Evolutionary conservation across 2,888 invertebrate genomes (phyloP), one percentile per base, ranked within the genome.

Genomic region (Imbricaverruca yamaguchii): DNA sequence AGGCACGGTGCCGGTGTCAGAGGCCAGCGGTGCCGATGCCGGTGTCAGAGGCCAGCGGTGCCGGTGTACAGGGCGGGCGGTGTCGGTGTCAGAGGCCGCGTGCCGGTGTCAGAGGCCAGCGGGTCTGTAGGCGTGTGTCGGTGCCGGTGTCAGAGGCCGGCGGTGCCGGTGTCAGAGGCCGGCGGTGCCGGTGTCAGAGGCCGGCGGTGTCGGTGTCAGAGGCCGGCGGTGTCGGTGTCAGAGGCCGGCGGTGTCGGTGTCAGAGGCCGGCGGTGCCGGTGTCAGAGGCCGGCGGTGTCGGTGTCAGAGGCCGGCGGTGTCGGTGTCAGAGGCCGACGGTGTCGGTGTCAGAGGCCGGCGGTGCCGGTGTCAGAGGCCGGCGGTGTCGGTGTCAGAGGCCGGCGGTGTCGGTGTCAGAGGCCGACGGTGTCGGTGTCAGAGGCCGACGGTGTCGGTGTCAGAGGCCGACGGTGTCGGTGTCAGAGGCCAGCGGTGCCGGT

Each of bases 371-470:
- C 23, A 65, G 39, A 56, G 23, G 67, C 65, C 67, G 21, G 80
- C 56, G 80, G 56, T 18, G 59, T 7, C 1, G 18, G 63, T 69
- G 65, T 25, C 56, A 69, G 82, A 82, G 59, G 82, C 61, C 74
- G 81, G 81, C 15, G 81, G 81, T 69, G 81, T 80, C 57, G 81
- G 81, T 53, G 81, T 56, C 80, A 82, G 82, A 80, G 83, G 83
- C n/a, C 83, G 80, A 81, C 82, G 83, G 59, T 83, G 82, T 67
- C 80, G 83, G 39, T 81, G 81, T 78, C 82, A 83, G 55, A 61
- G 74, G 79, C 81, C 82, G 56, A 82, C 80, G 79, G 74, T 78
- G 80, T 65, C 80, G 79, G 82, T 83, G 25, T 80, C 81, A 63
- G 77, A 82, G n/a, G 80, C 61, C 69, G 82, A 81, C 55, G 82